Conservation (phyloP, 2,113 vertebrate genomes). For the Hystrix cristata region DNA sequence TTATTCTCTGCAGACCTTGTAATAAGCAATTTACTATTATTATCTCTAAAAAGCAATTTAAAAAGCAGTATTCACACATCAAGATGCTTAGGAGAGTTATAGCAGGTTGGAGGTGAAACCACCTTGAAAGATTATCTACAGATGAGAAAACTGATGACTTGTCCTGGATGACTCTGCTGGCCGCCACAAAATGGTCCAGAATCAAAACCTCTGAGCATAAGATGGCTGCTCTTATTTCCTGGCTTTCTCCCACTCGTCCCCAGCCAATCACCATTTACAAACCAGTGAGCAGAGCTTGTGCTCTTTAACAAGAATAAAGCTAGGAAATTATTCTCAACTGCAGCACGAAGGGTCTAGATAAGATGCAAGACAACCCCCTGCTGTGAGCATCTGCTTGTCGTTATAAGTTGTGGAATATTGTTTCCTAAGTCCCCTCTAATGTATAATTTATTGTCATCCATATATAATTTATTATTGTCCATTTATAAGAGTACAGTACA, state of each 20-base stretch:
- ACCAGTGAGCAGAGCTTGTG: not conserved
- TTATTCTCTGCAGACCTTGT: not conserved
- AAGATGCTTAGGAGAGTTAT: not conserved
- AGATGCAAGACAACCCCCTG: not conserved
- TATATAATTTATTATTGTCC: not conserved
- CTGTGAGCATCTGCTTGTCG: not conserved
- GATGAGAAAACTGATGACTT: not conserved
- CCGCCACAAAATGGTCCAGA: not conserved
- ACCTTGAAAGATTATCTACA: not conserved
- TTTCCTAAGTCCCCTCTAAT: not conserved
- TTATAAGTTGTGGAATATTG: not conserved
- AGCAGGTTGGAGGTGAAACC: not conserved
- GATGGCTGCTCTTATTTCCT: not conserved
- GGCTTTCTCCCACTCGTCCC: not conserved
- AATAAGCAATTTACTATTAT: not conserved
- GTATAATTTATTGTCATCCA: not conserved
- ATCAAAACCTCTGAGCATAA: not conserved
- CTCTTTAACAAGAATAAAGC: not conserved
- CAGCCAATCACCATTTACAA: not conserved
- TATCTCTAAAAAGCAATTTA: not conserved
- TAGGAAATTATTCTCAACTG: not conserved
- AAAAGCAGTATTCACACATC: constrained; percentile 18
- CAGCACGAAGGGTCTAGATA: not conserved
- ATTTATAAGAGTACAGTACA: not conserved
- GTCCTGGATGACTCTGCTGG: not conserved